These are phyloP conservation scores for Microplitis demolitor DNA, from an alignment of 1,140 invertebrate species.

Conservation along the genomic window DNA sequence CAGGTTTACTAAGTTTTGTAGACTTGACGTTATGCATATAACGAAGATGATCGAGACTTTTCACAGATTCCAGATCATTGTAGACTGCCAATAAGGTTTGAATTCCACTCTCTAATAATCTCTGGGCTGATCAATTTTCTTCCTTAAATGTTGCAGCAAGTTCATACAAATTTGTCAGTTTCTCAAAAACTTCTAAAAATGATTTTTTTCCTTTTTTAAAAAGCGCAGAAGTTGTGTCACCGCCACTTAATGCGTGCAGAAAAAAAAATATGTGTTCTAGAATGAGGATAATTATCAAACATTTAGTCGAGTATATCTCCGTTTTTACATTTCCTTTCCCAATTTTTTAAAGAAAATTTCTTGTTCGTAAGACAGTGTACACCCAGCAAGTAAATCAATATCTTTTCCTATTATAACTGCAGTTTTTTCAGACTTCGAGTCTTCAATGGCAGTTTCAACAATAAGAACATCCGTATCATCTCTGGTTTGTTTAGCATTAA, in stretches of 20 bases:
- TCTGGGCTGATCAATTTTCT: background rate
- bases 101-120: slow-evolving; percentile 2
- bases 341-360: background rate
- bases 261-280: slow-evolving; percentile 23
- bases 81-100: background rate
- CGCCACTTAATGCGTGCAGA: slow-evolving; percentile 32
- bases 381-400: slow-evolving; percentile 2
- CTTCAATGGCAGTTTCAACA: slow-evolving; percentile 15
- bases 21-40: background rate
- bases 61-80: background rate
- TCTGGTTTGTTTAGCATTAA: background rate
- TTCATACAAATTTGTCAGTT: slow-evolving; percentile 5
- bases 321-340: background rate
- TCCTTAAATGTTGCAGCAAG: background rate
- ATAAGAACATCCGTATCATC: slow-evolving; percentile 27
- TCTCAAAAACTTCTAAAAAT: slow-evolving; percentile 2
- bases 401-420: slow-evolving; percentile 1
- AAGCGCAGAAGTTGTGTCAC: slow-evolving; percentile 31
- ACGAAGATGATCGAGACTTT: background rate
- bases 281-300: background rate
- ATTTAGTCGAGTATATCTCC: background rate
- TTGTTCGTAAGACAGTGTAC: background rate
- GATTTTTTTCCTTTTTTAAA: slow-evolving; percentile 27
- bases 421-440: background rate
- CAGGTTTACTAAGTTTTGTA: background rate